Evolutionary conservation across 2,797 vertebrate genomes (phyloP).

Genomic region (Gallinago nigripennis): DNA sequence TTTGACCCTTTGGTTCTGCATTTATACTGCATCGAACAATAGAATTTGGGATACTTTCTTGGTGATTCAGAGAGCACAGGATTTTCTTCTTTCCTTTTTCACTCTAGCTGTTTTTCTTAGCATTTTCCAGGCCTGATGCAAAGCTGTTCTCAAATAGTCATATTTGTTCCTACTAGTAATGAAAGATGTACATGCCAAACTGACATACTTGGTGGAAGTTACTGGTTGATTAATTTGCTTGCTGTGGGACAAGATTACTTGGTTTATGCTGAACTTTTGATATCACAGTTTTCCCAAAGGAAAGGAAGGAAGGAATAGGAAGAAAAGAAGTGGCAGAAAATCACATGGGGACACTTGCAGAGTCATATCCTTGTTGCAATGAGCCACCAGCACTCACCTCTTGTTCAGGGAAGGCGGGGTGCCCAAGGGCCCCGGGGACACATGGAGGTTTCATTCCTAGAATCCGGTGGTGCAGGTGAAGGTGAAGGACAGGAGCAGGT

Average conservation of each 20-base stretch:
- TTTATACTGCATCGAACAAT: not conserved
- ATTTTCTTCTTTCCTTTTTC: not conserved
- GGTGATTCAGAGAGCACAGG: not conserved
- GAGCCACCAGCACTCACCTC: not conserved
- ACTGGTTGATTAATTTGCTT: not conserved
- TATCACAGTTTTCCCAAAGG: not conserved
- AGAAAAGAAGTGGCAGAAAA: not conserved
- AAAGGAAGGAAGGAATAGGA: not conserved
- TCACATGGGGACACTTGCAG: not conserved
- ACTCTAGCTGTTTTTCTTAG: not conserved
- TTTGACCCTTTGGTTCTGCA: not conserved
- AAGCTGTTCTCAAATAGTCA: not conserved
- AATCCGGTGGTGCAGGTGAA: not conserved
- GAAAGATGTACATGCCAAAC: not conserved
- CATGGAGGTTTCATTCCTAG: not conserved
- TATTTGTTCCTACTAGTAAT: not conserved
- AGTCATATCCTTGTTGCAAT: not conserved
- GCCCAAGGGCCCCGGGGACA: not conserved
- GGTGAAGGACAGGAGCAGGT: not conserved
- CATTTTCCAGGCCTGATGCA: not conserved
- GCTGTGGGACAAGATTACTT: not conserved
- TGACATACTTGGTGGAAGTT: not conserved
- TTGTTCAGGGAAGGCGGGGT: not conserved
- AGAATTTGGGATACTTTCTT: not conserved
- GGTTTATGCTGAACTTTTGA: not conserved